Evolutionary conservation across 2,797 vertebrate genomes (phyloP).

Genomic region (Triplophysa bombifrons): DNA sequence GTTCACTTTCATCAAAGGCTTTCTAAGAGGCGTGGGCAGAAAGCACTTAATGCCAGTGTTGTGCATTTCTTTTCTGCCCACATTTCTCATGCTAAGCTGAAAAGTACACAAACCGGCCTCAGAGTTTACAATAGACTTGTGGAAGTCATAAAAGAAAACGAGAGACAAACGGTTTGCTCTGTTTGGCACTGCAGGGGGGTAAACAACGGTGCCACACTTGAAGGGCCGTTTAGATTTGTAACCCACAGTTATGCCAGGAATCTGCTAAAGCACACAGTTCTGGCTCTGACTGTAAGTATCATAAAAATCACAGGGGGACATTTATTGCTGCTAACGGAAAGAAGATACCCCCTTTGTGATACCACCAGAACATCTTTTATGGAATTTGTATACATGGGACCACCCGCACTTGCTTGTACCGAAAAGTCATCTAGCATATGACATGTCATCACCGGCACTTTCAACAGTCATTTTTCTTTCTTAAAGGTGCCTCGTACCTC

Average conservation of each 20-base stretch:
- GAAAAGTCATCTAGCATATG: background rate
- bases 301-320: constrained; percentile 66
- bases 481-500: constrained; percentile 41
- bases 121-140: constrained; percentile 68
- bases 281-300: constrained; percentile 67
- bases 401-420: background rate
- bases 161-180: constrained; percentile 64
- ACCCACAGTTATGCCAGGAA: constrained; percentile 69
- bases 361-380: constrained; percentile 5
- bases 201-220: constrained; percentile 39
- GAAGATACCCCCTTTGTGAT: constrained; percentile 21
- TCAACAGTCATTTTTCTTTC: background rate
- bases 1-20: constrained; percentile 18
- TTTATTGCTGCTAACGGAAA: constrained; percentile 52
- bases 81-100: constrained; percentile 52
- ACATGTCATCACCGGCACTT: constrained; percentile 13
- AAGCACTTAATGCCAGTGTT: background rate
- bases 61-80: background rate
- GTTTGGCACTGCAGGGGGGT: constrained; percentile 67
- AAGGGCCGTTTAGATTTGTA: constrained; percentile 31
- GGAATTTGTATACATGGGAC: background rate
- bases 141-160: constrained; percentile 64
- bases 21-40: constrained; percentile 3
- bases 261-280: constrained; percentile 59
- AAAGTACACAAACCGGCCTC: constrained; percentile 61